These are phyloP conservation scores for Atta colombica DNA, from an alignment of 1,140 invertebrate genomes.

Conservation along the genomic window DNA sequence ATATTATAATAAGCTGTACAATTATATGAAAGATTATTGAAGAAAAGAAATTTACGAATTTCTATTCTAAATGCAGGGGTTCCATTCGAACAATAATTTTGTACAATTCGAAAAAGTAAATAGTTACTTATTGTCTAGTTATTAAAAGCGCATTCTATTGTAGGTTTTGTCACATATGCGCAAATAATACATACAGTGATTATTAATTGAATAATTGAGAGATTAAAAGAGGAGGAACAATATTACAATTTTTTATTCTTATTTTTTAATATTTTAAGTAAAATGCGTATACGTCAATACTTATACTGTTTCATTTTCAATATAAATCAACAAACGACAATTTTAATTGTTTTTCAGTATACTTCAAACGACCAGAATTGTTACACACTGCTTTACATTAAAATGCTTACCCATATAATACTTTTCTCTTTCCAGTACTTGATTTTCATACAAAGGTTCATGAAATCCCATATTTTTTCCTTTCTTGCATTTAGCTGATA, in stretches of 20 bases:
- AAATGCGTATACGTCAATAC: neutral
- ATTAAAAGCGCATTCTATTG: neutral
- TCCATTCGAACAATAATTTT: neutral
- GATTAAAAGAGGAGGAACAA: neutral
- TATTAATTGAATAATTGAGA: neutral
- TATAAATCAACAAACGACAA: neutral
- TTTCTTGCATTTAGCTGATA: neutral
- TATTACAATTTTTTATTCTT: neutral
- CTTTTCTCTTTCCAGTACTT: neutral
- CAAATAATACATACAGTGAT: neutral
- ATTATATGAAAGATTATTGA: constrained; percentile 18
- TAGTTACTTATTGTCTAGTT: neutral
- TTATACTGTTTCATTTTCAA: neutral
- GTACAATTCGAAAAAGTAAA: neutral
- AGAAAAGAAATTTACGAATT: neutral
- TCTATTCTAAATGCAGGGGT: neutral
- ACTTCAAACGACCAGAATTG: neutral
- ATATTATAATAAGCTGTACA: neutral
- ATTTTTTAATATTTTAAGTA: neutral
- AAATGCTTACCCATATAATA: neutral
- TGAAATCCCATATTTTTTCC: neutral
- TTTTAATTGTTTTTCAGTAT: neutral
- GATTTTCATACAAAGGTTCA: neutral
- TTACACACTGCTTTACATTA: neutral
- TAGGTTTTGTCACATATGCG: neutral